phyloP scores from a whole-genome alignment of 2,113 vertebrate genomes.

The Puffinus mauretanicus region DNA sequence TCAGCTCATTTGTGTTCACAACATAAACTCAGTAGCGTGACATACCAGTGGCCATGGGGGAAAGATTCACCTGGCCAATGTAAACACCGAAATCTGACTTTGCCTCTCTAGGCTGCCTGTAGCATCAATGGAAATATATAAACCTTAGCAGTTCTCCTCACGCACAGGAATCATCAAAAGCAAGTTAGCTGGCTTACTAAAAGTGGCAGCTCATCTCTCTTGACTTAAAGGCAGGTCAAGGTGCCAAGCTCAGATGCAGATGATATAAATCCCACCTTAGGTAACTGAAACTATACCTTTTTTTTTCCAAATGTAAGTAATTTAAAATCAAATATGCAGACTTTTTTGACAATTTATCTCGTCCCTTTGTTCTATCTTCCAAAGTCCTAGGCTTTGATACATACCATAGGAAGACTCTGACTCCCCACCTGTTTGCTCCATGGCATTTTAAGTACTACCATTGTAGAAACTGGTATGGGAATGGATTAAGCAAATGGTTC shows the following conservation, averaged over 20 bases:
- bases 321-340: fast-evolving
- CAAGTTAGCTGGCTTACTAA: background rate
- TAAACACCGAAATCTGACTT: background rate
- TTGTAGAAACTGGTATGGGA: background rate
- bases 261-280: background rate
- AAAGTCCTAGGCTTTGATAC: background rate
- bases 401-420: background rate
- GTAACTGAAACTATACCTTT: background rate
- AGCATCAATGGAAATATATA: background rate
- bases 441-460: background rate
- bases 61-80: background rate
- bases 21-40: fast-evolving
- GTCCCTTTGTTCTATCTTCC: background rate
- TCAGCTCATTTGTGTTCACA: background rate
- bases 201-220: background rate
- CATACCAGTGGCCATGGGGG: fast-evolving
- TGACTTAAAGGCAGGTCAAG: background rate
- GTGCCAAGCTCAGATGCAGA: background rate
- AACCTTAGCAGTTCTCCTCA: background rate
- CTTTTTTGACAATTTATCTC: background rate
- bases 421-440: background rate
- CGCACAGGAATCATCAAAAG: background rate
- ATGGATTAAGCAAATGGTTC: background rate
- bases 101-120: background rate
- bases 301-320: background rate